Evolutionary conservation across 64 coral and sea anemone species (phyloP).

Genomic region (Pocillopora damicornis): DNA sequence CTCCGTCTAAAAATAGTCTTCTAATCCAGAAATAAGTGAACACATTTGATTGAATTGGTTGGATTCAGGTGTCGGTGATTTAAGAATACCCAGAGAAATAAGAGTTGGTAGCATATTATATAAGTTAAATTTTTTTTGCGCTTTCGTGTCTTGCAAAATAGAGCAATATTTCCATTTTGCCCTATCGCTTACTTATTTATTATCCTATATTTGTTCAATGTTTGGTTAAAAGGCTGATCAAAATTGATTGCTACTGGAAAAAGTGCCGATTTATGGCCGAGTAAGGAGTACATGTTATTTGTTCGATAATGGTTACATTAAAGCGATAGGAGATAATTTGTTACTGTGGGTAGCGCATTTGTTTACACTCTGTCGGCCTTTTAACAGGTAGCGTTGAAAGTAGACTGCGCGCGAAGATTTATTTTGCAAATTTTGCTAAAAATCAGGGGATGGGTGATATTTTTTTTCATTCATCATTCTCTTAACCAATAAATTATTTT

Average conservation of each 20-base stretch:
- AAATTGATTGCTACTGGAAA: background rate
- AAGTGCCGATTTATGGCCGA: background rate
- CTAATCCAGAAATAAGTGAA: background rate
- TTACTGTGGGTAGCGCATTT: background rate
- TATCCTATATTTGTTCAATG: background rate
- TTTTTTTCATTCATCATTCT: background rate
- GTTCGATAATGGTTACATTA: slow-evolving; percentile 12
- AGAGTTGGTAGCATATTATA: background rate
- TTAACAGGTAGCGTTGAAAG: background rate
- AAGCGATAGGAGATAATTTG: background rate
- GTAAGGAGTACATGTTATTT: slow-evolving; percentile 3
- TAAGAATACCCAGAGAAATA: background rate
- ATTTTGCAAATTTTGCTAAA: background rate
- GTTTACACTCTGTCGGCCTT: background rate
- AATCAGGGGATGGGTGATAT: background rate
- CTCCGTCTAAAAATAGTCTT: slow-evolving; percentile 2
- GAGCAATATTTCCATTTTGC: background rate
- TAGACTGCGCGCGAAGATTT: background rate
- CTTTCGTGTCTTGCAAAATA: background rate
- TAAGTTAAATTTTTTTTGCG: background rate
- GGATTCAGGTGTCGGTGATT: background rate
- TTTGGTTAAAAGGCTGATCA: background rate
- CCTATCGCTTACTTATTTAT: background rate
- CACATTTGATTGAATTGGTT: background rate
- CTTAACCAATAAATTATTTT: background rate